These are phyloP conservation scores for Dryococelus australis DNA, from an alignment of 2,888 invertebrate genomes.

Conservation along the genomic window DNA sequence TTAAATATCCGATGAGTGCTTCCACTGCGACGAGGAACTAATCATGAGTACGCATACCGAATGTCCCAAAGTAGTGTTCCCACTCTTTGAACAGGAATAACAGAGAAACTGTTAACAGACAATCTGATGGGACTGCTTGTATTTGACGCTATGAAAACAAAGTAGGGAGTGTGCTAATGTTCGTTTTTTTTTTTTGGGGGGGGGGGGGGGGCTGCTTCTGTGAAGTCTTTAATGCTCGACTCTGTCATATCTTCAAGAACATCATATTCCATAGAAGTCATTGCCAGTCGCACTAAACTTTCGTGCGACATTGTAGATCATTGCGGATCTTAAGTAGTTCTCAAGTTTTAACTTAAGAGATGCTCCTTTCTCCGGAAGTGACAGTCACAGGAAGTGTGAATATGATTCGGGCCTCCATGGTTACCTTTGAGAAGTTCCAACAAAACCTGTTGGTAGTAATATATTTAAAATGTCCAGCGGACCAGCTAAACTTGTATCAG, in stretches of 20 bases:
- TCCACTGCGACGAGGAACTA: too few relatives aligned
- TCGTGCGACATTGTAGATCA: not conserved
- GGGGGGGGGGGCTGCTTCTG: not conserved
- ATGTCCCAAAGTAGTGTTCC: too few relatives aligned
- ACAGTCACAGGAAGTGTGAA: conserved; percentile 7
- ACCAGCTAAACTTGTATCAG: not conserved
- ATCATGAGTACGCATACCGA: too few relatives aligned
- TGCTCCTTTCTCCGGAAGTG: not conserved
- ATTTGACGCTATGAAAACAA: too few relatives aligned
- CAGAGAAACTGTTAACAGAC: too few relatives aligned
- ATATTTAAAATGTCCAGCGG: not conserved
- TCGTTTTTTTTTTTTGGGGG: too few relatives aligned
- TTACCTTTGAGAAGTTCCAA: not conserved
- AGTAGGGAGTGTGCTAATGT: too few relatives aligned
- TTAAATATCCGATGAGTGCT: too few relatives aligned
- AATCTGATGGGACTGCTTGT: too few relatives aligned
- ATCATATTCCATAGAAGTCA: not conserved
- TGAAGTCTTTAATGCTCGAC: not conserved
- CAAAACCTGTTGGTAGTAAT: not conserved
- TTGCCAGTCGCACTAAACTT: not conserved
- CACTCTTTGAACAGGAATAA: too few relatives aligned
- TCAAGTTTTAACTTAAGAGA: not conserved
- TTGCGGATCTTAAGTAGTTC: not conserved
- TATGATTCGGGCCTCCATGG: not conserved
- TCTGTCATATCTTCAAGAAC: not conserved